Evolutionary conservation across 2,888 invertebrate genomes (phyloP), one percentile per base, ranked within the genome.

Genomic region (Entomobrya proxima): DNA sequence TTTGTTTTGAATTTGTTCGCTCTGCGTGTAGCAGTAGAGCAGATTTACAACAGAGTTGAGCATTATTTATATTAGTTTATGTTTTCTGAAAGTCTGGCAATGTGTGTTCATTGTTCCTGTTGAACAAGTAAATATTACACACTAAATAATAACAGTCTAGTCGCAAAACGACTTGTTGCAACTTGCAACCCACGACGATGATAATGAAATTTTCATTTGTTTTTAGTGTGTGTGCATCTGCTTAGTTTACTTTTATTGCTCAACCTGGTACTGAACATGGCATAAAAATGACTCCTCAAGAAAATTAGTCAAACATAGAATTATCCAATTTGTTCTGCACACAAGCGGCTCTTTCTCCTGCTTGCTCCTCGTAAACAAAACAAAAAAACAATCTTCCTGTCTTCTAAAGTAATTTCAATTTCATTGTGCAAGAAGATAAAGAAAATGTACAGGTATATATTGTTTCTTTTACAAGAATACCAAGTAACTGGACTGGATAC

Each of bases 311-410:
- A 85, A 85, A 85, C 74, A 78, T 77, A 40, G 74, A 85, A 74
- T 85, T 85, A 85, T 85, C 85, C 85, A 85, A 85, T 85, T 85
- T 80, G 79, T 85, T 74, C 78, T 72, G 74, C 85, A 74, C 35
- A 72, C 55, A 50, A 69, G 67, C 50, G 35, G 76, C 32, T 52
- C 50, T 52, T 32, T 30, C 58, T 44, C 61, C 32, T 44, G 32
- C 50, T 52, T 32, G 18, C 58, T 44, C 61, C 32, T 44, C 40
- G 30, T 58, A 80, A 80, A 79, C 67, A 79, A 55, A 72, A 24
- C 37, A 79, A 21, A 27, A 30, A 67, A 75, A 24, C 27, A 47
- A 47, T 32, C 27, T 55, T n/a, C n/a, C n/a, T n/a, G n/a, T n/a
- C n/a, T n/a, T n/a, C n/a, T n/a, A n/a, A n/a, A n/a, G n/a, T n/a